Evolutionary conservation across 2,797 vertebrate species (phyloP).

Genomic region (Hippoglossus hippoglossus): DNA sequence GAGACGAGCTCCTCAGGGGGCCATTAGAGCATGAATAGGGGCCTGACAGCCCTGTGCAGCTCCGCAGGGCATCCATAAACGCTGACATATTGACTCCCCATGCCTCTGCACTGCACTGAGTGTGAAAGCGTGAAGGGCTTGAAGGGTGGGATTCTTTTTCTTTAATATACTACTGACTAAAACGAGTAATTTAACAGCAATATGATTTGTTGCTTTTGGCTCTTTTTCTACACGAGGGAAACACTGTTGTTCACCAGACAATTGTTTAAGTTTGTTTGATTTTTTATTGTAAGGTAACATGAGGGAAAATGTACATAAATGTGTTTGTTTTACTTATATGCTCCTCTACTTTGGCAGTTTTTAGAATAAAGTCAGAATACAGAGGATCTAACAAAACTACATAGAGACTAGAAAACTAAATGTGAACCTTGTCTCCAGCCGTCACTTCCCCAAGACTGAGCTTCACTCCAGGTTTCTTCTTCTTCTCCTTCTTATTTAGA

Average conservation of each 20-base stretch:
- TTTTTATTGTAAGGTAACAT: background rate
- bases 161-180: slow-evolving; percentile 60
- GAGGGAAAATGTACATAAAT: slow-evolving; percentile 7
- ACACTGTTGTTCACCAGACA: background rate
- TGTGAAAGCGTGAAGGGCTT: slow-evolving; percentile 87
- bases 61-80: slow-evolving; percentile 92
- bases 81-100: slow-evolving; percentile 92
- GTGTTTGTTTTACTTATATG: slow-evolving; percentile 19
- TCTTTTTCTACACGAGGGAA: slow-evolving; percentile 3
- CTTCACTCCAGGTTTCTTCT: slow-evolving; percentile 58
- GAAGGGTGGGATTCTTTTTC: slow-evolving; percentile 74
- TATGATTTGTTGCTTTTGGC: slow-evolving; percentile 62
- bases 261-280: background rate
- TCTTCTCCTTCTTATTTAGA: slow-evolving; percentile 52
- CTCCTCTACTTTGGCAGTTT: slow-evolving; percentile 9
- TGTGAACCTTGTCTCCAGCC: slow-evolving; percentile 40
- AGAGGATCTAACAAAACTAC: slow-evolving; percentile 27
- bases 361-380: slow-evolving; percentile 35
- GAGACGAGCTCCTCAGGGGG: slow-evolving; percentile 93
- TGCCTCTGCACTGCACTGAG: slow-evolving; percentile 86
- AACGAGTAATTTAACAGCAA: slow-evolving; percentile 60
- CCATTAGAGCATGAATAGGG: slow-evolving; percentile 90
- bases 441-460: slow-evolving; percentile 47
- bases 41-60: slow-evolving; percentile 90
- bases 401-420: slow-evolving; percentile 44